Percentiles rank a stretch among this genome's conserved stretches.
These are phyloP conservation scores for Augochlorella aurata DNA, from an alignment of 2,888 invertebrate genomes.

Conservation along the genomic window DNA sequence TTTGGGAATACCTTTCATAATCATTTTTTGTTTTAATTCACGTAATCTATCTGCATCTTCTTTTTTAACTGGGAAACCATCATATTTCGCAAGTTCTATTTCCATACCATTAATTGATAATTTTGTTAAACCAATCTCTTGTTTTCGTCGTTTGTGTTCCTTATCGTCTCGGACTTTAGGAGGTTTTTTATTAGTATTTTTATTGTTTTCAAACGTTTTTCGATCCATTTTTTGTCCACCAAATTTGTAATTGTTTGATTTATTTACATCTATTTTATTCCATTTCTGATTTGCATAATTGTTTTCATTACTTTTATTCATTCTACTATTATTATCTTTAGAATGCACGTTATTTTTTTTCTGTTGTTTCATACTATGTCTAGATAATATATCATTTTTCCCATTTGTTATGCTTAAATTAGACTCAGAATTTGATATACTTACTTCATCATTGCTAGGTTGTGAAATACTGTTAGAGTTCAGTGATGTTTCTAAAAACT, in stretches of 20 bases:
- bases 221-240: conserved; percentile 5
- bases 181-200: conserved; percentile 76
- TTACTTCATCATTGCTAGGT: neutral
- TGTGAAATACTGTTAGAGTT: neutral
- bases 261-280: conserved; percentile 18
- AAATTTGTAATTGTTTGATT: neutral
- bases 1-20: conserved; percentile 86
- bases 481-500: neutral
- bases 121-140: conserved; percentile 81
- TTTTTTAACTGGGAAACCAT: conserved; percentile 88
- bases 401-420: conserved; percentile 48
- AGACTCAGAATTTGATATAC: conserved; percentile 20
- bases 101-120: conserved; percentile 86
- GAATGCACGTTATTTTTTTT: conserved; percentile 10
- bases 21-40: conserved; percentile 86
- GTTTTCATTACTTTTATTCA: neutral
- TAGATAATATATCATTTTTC: conserved; percentile 66
- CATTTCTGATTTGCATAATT: neutral
- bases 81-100: conserved; percentile 85
- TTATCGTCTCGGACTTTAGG: conserved; percentile 82
- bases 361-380: conserved; percentile 66
- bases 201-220: conserved; percentile 25
- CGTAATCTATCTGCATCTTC: conserved; percentile 87
- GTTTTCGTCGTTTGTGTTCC: conserved; percentile 78
- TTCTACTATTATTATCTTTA: neutral